phyloP scores from a whole-genome alignment of 2,888 invertebrate species.

The Scrobipalpa costella region DNA sequence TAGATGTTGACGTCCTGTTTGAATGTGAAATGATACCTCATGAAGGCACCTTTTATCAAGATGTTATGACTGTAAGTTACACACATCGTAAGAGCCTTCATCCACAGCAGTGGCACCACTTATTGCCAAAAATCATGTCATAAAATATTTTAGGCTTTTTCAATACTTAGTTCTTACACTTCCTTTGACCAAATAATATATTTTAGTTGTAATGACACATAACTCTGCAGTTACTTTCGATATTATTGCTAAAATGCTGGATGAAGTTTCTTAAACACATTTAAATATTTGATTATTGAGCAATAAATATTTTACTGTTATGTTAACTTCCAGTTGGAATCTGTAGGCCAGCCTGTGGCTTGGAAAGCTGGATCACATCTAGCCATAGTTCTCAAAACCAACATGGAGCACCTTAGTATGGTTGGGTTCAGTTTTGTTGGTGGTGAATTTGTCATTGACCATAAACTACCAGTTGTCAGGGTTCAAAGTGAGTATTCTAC shows the following conservation, averaged over 20 bases:
- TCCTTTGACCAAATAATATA: too few species aligned
- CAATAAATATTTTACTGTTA: not conserved
- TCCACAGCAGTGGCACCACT: too few species aligned
- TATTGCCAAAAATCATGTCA: too few species aligned
- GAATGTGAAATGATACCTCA: slow-evolving; percentile 76
- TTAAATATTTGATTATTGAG: too few species aligned
- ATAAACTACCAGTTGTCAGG: slow-evolving; percentile 86
- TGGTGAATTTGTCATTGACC: slow-evolving; percentile 87
- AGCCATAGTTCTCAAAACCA: slow-evolving; percentile 88
- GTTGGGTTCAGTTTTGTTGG: slow-evolving; percentile 87
- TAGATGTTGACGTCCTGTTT: slow-evolving; percentile 69
- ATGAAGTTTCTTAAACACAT: too few species aligned
- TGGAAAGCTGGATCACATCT: slow-evolving; percentile 90
- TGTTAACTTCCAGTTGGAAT: slow-evolving; percentile 83
- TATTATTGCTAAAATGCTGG: too few species aligned
- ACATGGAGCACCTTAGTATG: slow-evolving; percentile 87
- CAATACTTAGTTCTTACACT: too few species aligned
- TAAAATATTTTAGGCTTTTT: too few species aligned
- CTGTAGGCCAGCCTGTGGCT: slow-evolving; percentile 88
- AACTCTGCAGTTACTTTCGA: too few species aligned
- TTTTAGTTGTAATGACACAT: too few species aligned
- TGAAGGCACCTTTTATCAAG: slow-evolving; percentile 52
- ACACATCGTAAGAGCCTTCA: too few species aligned
- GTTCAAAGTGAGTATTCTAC: slow-evolving; percentile 90
- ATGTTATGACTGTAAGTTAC: slow-evolving; percentile 56